Percentiles rank a stretch among this genome's conserved stretches.
Evolutionary conservation across 2,888 invertebrate genomes (phyloP).

Genomic region (Erpobdella octoculata): DNA sequence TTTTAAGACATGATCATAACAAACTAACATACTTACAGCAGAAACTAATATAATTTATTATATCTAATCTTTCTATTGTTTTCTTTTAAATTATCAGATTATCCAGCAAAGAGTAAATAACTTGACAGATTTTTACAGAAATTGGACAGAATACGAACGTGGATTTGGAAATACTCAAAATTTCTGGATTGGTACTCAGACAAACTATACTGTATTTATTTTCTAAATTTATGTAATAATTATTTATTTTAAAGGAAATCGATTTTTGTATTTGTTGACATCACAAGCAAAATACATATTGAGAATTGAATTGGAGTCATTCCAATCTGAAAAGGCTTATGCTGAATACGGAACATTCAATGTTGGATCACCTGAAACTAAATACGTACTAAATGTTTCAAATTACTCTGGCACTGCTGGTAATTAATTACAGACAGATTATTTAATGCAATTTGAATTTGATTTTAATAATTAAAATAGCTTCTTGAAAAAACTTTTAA

Average conservation of each 20-base stretch:
- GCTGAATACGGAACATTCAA: not conserved
- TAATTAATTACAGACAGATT: too few relatives aligned
- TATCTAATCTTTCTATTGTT: too few relatives aligned
- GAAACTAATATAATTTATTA: too few relatives aligned
- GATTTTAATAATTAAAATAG: not conserved
- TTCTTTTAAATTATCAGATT: too few relatives aligned
- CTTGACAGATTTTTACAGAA: not conserved
- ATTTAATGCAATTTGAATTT: not conserved
- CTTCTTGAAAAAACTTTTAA: too few relatives aligned
- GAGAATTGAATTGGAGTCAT: not conserved
- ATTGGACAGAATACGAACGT: slow-evolving; percentile 18
- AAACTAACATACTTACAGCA: too few relatives aligned
- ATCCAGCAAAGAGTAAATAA: slow-evolving; percentile 16
- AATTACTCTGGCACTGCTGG: slow-evolving; percentile 6
- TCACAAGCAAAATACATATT: not conserved
- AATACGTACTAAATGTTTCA: not conserved
- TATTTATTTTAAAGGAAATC: too few relatives aligned
- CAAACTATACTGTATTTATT: too few relatives aligned
- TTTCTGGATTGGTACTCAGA: slow-evolving; percentile 26
- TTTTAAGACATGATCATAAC: too few relatives aligned
- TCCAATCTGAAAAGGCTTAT: not conserved
- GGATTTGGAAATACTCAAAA: slow-evolving; percentile 26
- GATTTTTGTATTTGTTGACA: not conserved
- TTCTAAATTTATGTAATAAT: too few relatives aligned
- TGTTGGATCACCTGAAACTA: not conserved